A percentile compares a stretch with the other conserved stretches of the same genome.
Evolutionary conservation across 2,113 vertebrate genomes (phyloP).

Genomic region (Caracal caracal): DNA sequence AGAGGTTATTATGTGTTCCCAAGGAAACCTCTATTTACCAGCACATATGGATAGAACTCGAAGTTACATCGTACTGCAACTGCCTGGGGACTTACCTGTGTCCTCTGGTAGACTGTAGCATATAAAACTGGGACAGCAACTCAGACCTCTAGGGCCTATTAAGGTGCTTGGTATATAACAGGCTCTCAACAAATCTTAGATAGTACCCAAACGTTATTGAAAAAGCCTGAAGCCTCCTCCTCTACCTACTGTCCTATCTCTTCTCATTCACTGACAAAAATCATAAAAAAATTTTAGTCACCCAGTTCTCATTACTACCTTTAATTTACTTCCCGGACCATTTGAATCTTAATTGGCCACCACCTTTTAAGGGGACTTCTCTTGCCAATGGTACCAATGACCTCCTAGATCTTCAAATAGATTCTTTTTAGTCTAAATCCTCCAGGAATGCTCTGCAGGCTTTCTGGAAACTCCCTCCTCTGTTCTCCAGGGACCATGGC

Average conservation of each 20-base stretch:
- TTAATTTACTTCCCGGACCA: not conserved
- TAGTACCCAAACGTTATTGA: not conserved
- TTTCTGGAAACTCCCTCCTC: not conserved
- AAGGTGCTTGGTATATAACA: not conserved
- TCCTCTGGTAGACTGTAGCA: not conserved
- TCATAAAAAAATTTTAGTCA: not conserved
- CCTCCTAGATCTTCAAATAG: not conserved
- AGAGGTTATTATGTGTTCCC: not conserved
- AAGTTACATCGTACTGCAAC: not conserved
- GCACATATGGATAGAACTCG: not conserved
- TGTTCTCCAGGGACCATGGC: not conserved
- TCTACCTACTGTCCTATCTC: not conserved
- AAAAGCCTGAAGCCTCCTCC: not conserved
- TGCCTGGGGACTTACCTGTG: not conserved
- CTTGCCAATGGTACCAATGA: not conserved
- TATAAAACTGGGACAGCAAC: not conserved
- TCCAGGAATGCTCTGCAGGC: not conserved
- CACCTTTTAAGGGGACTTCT: not conserved
- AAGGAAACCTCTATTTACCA: not conserved
- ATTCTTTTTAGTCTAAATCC: not conserved
- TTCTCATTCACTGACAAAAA: constrained; percentile 25
- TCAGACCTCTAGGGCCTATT: not conserved
- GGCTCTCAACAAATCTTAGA: not conserved
- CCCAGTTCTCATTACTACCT: not conserved
- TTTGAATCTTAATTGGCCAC: not conserved